Conservation (phyloP, 2,888 invertebrate species). For the Agriopis aurantiaria region DNA sequence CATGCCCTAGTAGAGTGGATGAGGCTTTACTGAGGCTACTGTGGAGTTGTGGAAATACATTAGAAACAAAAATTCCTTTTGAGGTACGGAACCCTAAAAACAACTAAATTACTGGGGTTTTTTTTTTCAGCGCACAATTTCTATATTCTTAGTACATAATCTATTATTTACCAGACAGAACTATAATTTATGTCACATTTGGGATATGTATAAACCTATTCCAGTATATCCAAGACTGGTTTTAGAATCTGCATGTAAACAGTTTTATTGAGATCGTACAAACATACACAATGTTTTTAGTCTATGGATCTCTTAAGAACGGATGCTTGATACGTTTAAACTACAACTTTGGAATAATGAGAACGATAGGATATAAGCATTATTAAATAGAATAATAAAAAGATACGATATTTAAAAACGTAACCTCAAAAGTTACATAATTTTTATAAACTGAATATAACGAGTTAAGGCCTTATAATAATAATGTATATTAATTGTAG, state of each 20-base stretch:
- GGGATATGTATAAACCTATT: neutral
- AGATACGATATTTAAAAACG: slow-evolving; percentile 30
- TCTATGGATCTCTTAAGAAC: neutral
- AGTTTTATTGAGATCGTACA: neutral
- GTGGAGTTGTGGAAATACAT: too few species aligned
- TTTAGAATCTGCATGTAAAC: neutral
- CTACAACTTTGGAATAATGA: neutral
- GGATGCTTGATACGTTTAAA: too few species aligned
- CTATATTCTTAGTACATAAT: too few species aligned
- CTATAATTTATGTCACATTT: neutral
- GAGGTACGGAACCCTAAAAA: too few species aligned
- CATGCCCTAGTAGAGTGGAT: too few species aligned
- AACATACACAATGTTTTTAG: too few species aligned
- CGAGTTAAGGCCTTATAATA: slow-evolving; percentile 21
- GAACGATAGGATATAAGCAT: neutral
- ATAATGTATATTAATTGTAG: slow-evolving; percentile 27
- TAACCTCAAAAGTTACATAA: slow-evolving; percentile 82
- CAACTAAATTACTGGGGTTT: too few species aligned
- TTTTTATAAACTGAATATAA: slow-evolving; percentile 54
- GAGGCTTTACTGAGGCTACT: too few species aligned
- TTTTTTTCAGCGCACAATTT: too few species aligned
- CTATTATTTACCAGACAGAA: neutral
- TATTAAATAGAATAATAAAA: neutral
- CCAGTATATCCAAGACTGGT: neutral
- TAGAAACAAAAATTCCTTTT: too few species aligned